phyloP scores from a whole-genome alignment of 2,797 vertebrate species.

The Oreortyx pictus region DNA sequence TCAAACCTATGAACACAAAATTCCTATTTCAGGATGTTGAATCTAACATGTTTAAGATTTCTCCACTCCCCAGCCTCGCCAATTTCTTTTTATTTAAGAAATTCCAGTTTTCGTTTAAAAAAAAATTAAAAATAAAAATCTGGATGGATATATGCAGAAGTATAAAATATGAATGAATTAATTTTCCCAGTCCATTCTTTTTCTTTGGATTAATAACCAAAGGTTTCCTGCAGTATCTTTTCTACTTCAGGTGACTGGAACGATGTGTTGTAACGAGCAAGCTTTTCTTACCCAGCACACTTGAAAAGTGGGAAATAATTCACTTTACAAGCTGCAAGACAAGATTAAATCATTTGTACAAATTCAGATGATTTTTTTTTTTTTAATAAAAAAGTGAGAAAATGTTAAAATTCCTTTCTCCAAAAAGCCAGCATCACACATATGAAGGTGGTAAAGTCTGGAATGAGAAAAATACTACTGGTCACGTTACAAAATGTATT shows the following conservation, averaged over 20 bases:
- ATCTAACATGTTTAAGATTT: background rate
- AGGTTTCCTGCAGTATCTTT: background rate
- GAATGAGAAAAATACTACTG: background rate
- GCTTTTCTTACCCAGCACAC: background rate
- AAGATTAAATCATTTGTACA: background rate
- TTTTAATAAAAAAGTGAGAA: background rate
- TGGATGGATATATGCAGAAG: background rate
- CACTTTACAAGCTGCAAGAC: background rate
- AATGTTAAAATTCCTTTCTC: background rate
- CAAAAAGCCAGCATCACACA: background rate
- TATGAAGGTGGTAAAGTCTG: background rate
- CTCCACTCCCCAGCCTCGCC: accelerated
- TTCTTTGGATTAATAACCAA: background rate
- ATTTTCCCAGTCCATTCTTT: background rate
- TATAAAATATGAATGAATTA: background rate
- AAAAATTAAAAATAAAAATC: background rate
- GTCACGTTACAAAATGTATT: too few species aligned
- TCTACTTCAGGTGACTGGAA: background rate
- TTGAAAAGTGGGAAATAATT: background rate
- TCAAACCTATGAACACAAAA: background rate
- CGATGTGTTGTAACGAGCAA: background rate
- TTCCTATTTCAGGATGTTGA: background rate
- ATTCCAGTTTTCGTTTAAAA: background rate
- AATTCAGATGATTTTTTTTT: background rate
- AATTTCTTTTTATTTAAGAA: background rate